Evolutionary conservation across 1,140 invertebrate genomes (phyloP).

Genomic region (Aphis craccivora): DNA sequence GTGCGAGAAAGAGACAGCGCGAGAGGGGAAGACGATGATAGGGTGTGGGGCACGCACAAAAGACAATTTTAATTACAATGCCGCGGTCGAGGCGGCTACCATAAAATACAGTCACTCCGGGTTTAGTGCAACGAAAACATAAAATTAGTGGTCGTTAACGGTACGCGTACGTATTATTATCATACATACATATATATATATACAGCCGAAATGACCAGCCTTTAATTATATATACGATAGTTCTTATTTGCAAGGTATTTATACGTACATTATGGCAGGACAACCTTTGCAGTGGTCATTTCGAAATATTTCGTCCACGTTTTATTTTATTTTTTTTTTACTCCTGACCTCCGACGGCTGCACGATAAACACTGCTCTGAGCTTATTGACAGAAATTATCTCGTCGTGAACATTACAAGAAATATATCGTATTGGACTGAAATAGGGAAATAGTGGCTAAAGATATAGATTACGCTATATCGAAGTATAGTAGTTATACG

Average conservation of each 20-base stretch:
- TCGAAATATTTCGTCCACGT: neutral
- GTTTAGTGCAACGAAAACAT: constrained; percentile 53
- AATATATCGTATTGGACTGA: neutral
- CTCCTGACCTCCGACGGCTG: neutral
- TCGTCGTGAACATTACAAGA: no score
- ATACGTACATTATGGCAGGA: neutral
- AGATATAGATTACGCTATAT: neutral
- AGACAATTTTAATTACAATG: constrained; percentile 55
- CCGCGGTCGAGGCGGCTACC: neutral
- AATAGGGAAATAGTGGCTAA: no score
- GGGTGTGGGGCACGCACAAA: neutral
- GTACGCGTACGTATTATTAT: constrained; percentile 7
- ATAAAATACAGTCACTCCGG: constrained; percentile 48
- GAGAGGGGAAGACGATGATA: neutral
- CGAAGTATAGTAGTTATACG: neutral
- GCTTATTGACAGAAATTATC: neutral
- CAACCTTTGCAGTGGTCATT: neutral
- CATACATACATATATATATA: neutral
- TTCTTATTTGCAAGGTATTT: constrained; percentile 26
- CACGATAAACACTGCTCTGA: no score
- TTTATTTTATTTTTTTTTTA: neutral
- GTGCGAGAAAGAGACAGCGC: neutral
- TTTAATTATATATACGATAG: constrained; percentile 28
- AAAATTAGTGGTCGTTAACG: constrained; percentile 56
- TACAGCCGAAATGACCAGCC: constrained; percentile 28